Base-by-base conservation (phyloP, 92 coral and sea anemone species). In the Epizoanthus scotinus region DNA sequence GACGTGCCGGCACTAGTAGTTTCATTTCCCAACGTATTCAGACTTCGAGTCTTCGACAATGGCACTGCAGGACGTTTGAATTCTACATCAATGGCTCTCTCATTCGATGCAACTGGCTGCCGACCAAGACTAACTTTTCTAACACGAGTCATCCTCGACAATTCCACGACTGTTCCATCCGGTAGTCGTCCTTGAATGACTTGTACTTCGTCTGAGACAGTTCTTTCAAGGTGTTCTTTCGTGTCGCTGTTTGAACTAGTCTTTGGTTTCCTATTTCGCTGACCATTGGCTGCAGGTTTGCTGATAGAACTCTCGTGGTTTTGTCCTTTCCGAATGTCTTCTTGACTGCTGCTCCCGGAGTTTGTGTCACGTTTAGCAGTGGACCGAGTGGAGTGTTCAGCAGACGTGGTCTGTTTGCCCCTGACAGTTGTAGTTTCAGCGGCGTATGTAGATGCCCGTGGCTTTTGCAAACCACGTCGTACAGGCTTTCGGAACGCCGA, bases 71-170 rank as follows among this genome's bases (percentile, higher is more conserved):
- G 81, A 17, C 81, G 81, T 8, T 75, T 75, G 81, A 75, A 75
- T n/a, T 75, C 81, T 15, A 75, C 81, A 21, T 75, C 81, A 36
- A 75, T 75, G n/a, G 81, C 81, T 60, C 81, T 75, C 34, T 75
- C 81, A 40, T 75, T 75, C 19, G 56, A 38, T 55, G 81, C 81
- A 13, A 75, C 56, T 28, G 81, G 81, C 17, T 75, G 81, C 6
- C 81, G 69, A 22, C 81, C 81, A 20, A 75, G 25, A 38, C 81
- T 75, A 24, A 60, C 40, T 38, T 75, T 75, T 57, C 81, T 59
- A 38, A 75, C 54, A 38, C 81, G 67, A 36, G 67, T 59, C 52
- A 75, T 59, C 49, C 81, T 75, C 47, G 81, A 75, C 29, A 75
- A 59, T 38, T 75, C 81, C 38, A 75, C 81, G 9, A 75, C 24